Conservation (phyloP, 2,797 vertebrate genomes). For the Gila robusta region DNA sequence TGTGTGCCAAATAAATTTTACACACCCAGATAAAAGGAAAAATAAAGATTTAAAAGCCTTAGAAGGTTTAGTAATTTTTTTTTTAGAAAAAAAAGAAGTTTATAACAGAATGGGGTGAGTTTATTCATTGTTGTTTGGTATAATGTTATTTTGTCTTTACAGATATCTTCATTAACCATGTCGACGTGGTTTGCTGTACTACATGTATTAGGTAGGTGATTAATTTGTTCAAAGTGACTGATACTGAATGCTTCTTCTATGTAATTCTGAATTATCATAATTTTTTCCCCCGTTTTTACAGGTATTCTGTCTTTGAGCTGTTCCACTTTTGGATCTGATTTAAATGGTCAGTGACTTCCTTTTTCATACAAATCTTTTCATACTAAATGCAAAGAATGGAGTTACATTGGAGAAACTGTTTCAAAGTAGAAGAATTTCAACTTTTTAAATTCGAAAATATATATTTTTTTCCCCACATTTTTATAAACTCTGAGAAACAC, state of each 20-base stretch:
- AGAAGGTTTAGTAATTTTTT: background rate
- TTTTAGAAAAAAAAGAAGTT: background rate
- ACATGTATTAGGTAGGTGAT: constrained; percentile 63
- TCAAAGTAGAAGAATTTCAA: background rate
- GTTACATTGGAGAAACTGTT: background rate
- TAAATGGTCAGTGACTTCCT: constrained; percentile 56
- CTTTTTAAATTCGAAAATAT: background rate
- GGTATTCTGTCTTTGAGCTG: constrained; percentile 62
- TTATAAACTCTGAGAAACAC: background rate
- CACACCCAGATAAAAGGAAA: constrained; percentile 11
- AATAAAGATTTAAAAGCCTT: background rate
- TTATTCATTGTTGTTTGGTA: background rate
- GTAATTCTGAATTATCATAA: background rate
- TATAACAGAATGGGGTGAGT: background rate
- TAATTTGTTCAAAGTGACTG: background rate
- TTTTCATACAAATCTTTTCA: background rate
- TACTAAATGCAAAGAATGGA: background rate
- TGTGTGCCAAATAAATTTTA: constrained; percentile 19
- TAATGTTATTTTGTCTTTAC: constrained; percentile 47
- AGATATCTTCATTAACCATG: constrained; percentile 65
- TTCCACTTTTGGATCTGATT: constrained; percentile 60
- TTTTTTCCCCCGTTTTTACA: constrained; percentile 38
- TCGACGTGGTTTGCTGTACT: constrained; percentile 56
- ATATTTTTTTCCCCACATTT: background rate
- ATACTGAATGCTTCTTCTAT: background rate